Evolutionary conservation across 2,888 invertebrate species (phyloP), one percentile per base, ranked within the genome.

Genomic region (Sarcophaga subvicina): DNA sequence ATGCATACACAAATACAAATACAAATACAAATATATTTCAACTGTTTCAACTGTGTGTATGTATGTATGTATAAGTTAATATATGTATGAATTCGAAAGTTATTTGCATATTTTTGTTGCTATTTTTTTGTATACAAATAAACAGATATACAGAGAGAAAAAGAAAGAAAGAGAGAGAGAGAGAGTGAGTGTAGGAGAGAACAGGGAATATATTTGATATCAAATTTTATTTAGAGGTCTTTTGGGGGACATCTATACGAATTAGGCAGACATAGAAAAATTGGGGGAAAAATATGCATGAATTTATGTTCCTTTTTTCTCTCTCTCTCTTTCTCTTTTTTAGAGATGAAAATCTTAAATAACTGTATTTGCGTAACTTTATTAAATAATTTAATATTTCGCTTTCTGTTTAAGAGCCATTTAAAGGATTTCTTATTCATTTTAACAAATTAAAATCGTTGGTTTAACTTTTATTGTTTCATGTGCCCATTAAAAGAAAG

Each of bases 181-280:
- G 20, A 45, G 14, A 20, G 49, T 1, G 49, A 2, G 17, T 4
- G 54, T 10, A 4, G 2, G 54, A 14, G 54, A 54, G 20, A 47
- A 6, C 20, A n/a, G n/a, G 22, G 25, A 37, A 47, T 47, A 22
- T 77, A 22, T 47, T 60, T 67, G 60, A 76, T 77, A 76, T 59
- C 12, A 79, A 80, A 76, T 82, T 49, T 79, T 83, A 80, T 86
- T 83, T 80, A 83, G 71, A 86, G 86, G 71, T 83, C 86, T 71
- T 83, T 78, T 73, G 83, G 80, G 83, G 80, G 66, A 80, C 77
- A 86, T 80, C 25, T 54, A 22, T 69, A 25, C 20, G 63, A 76
- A 69, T 63, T 62, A 73, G 63, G 37, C 22, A 27, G 71, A 22
- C 69, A 27, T 45, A 54, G 54, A 20, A 22, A 67, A 49, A 27